Conservation (phyloP, 2,888 invertebrate species). For the Caenorhabditis sinica region DNA sequence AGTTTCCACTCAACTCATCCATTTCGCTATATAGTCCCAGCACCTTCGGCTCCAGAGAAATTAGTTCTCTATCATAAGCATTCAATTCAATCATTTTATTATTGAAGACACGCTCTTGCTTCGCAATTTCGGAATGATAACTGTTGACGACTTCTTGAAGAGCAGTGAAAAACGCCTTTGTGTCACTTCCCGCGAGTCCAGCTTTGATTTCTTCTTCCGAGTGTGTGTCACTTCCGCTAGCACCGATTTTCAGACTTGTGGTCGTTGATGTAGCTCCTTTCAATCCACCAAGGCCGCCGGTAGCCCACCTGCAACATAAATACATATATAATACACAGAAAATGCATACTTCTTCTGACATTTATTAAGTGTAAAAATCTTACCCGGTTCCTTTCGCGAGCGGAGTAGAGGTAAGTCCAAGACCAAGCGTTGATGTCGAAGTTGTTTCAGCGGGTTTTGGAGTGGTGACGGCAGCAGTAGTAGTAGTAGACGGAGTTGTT, state of each 20-base stretch:
- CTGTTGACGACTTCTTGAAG: constrained; percentile 65
- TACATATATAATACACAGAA: background rate
- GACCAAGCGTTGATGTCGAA: constrained; percentile 6
- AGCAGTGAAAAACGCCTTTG: constrained; percentile 59
- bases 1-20: constrained; percentile 56
- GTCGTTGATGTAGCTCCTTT: constrained; percentile 41
- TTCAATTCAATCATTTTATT: constrained; percentile 62
- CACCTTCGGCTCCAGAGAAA: constrained; percentile 63
- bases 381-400: constrained; percentile 60
- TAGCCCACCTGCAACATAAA: constrained; percentile 52
- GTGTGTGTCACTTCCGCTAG: constrained; percentile 57
- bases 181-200: constrained; percentile 57
- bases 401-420: constrained; percentile 42
- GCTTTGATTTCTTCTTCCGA: constrained; percentile 67
- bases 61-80: constrained; percentile 60
- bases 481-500: constrained; percentile 1
- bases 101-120: constrained; percentile 62
- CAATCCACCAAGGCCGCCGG: constrained; percentile 51
- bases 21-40: constrained; percentile 61
- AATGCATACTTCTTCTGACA: background rate
- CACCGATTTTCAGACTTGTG: constrained; percentile 54
- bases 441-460: constrained; percentile 34
- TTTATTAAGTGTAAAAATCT: background rate
- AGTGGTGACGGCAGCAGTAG: background rate
- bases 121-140: constrained; percentile 57